A percentile compares a stretch with the other conserved stretches of the same genome.
Conservation (phyloP, 2,797 vertebrate species). For the Dryobates pubescens region DNA sequence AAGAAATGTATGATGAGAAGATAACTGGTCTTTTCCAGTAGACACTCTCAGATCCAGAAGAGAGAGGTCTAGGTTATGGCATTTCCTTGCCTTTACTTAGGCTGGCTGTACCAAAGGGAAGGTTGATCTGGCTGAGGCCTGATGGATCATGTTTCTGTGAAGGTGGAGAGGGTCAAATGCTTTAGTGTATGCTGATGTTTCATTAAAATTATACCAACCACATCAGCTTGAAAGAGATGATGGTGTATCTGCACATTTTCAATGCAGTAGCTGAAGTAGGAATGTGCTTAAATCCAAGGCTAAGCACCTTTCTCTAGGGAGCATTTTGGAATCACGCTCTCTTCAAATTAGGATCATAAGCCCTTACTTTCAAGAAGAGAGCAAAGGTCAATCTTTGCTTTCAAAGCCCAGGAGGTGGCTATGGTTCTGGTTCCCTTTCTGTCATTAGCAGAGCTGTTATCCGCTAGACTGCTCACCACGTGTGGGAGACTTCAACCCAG, state of each 20-base stretch:
- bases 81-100: not conserved
- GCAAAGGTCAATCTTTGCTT: conserved; percentile 68
- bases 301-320: conserved; percentile 65
- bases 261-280: not conserved
- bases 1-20: not conserved
- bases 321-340: conserved; percentile 44
- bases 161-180: not conserved
- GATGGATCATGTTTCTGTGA: not conserved
- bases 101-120: not conserved
- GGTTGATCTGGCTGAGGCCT: not conserved
- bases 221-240: not conserved
- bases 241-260: conserved; percentile 36
- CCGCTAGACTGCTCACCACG: conserved; percentile 35
- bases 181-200: not conserved
- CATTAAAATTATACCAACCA: not conserved
- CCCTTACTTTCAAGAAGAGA: conserved; percentile 48
- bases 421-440: conserved; percentile 55
- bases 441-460: conserved; percentile 59
- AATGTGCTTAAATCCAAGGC: conserved; percentile 43
- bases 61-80: not conserved
- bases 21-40: not conserved
- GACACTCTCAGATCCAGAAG: not conserved
- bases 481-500: conserved; percentile 53
- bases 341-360: conserved; percentile 70
- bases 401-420: conserved; percentile 63